Conservation (phyloP, 2,888 invertebrate species). For the Andrena bucephala region DNA sequence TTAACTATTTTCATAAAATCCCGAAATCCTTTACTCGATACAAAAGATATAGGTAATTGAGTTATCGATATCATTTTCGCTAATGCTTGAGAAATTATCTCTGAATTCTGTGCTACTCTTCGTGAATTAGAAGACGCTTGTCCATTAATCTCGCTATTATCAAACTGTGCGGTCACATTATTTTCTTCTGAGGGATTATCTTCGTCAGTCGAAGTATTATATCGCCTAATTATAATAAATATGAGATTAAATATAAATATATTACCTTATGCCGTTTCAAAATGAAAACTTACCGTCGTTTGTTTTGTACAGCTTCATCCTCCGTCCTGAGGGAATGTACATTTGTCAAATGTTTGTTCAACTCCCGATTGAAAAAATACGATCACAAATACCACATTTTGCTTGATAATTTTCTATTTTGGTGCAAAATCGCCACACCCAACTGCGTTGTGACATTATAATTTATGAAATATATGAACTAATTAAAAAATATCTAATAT, state of each 20-base stretch:
- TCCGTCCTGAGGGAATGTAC: not conserved
- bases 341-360: conserved; percentile 1
- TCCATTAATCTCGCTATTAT: not conserved
- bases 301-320: not conserved
- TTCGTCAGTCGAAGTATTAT: not conserved
- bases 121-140: not conserved
- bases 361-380: not conserved
- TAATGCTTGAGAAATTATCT: too few species aligned
- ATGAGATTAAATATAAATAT: not conserved
- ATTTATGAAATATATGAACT: too few species aligned
- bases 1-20: too few species aligned
- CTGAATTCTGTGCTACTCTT: too few species aligned
- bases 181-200: not conserved
- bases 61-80: too few species aligned
- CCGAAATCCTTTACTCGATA: too few species aligned
- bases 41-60: too few species aligned
- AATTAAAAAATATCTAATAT: too few species aligned
- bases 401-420: conserved; percentile 6
- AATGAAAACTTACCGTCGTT: not conserved
- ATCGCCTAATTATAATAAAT: conserved; percentile 4
- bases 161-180: not conserved
- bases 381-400: not conserved
- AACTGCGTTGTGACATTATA: conserved; percentile 6
- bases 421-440: not conserved
- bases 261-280: not conserved